Percentiles rank a stretch among this genome's conserved stretches.
Evolutionary conservation across 2,888 invertebrate genomes (phyloP).

Genomic region (Mythimna lalbum): DNA sequence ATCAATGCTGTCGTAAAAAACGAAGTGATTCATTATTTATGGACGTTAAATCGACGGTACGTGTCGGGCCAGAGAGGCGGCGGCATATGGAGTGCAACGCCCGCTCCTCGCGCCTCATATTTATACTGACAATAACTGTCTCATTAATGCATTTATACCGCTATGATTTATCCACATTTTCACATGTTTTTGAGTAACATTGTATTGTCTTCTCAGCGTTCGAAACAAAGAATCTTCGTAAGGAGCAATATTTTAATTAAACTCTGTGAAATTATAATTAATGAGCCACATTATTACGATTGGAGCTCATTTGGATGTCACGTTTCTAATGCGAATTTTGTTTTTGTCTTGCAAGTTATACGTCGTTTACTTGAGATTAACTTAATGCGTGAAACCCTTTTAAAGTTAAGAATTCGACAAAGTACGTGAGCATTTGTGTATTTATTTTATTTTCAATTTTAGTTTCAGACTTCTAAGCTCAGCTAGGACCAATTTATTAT

Average conservation of each 20-base stretch:
- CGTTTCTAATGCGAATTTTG: conserved; percentile 27
- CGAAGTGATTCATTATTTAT: conserved; percentile 68
- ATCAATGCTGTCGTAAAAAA: conserved; percentile 60
- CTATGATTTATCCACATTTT: conserved; percentile 56
- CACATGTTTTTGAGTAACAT: conserved; percentile 49
- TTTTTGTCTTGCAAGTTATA: conserved; percentile 24
- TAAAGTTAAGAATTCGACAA: conserved; percentile 5
- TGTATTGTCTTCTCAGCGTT: conserved; percentile 38
- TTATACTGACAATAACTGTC: conserved; percentile 75
- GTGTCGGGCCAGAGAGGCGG: conserved; percentile 59
- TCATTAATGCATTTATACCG: conserved; percentile 73
- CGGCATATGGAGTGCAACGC: conserved; percentile 60
- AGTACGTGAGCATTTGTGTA: conserved; percentile 13
- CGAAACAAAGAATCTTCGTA: conserved; percentile 28
- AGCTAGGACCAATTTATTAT: background rate
- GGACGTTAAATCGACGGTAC: conserved; percentile 71
- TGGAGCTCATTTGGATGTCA: conserved; percentile 35
- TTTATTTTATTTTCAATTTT: background rate
- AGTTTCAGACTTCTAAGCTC: background rate
- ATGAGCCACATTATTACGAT: conserved; percentile 36
- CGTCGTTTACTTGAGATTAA: conserved; percentile 20
- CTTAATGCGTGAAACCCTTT: too few species aligned
- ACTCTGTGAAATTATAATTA: conserved; percentile 22
- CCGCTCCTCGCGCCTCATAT: conserved; percentile 63
- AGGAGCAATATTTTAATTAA: conserved; percentile 14